Percentiles rank a stretch among this genome's conserved stretches.
Evolutionary conservation across 1,140 invertebrate species (phyloP).

Genomic region (Bombus consobrinus): DNA sequence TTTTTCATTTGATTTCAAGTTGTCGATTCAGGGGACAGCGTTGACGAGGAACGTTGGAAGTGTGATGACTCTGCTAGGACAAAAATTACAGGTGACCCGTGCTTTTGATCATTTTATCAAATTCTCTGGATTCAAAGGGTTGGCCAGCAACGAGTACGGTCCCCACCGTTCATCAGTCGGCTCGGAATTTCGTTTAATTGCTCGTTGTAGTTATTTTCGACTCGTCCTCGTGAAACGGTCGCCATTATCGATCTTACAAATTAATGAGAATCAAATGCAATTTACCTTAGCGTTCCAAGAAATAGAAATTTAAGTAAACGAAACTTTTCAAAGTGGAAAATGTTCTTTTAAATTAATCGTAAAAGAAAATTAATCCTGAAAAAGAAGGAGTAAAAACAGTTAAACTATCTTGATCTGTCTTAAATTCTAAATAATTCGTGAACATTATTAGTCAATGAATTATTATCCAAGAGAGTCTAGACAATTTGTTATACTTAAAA

Average conservation of each 20-base stretch:
- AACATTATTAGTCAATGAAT: too few relatives aligned
- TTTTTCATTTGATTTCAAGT: conserved; percentile 40
- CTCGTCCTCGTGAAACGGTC: background rate
- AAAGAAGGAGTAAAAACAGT: too few relatives aligned
- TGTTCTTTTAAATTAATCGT: background rate
- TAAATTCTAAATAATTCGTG: too few relatives aligned
- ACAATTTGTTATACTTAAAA: too few relatives aligned
- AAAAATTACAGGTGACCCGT: conserved; percentile 41
- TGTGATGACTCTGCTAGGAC: conserved; percentile 27
- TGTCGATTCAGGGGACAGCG: background rate
- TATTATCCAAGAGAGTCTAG: too few relatives aligned
- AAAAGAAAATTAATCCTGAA: background rate
- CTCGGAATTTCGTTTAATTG: conserved; percentile 26
- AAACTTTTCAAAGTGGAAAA: too few relatives aligned
- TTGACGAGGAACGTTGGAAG: conserved; percentile 32
- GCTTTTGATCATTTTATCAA: conserved; percentile 37
- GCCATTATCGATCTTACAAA: conserved; percentile 10
- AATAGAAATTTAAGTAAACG: background rate
- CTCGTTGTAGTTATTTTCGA: conserved; percentile 21
- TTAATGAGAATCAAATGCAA: background rate
- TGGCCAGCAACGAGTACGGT: background rate
- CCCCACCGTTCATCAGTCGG: conserved; percentile 12
- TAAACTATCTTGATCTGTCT: too few relatives aligned
- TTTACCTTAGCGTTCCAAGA: background rate
- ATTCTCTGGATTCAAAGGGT: conserved; percentile 44